Evolutionary conservation across 1,140 invertebrate species (phyloP), one percentile per base, ranked within the genome.

Genomic region (Microplitis demolitor): DNA sequence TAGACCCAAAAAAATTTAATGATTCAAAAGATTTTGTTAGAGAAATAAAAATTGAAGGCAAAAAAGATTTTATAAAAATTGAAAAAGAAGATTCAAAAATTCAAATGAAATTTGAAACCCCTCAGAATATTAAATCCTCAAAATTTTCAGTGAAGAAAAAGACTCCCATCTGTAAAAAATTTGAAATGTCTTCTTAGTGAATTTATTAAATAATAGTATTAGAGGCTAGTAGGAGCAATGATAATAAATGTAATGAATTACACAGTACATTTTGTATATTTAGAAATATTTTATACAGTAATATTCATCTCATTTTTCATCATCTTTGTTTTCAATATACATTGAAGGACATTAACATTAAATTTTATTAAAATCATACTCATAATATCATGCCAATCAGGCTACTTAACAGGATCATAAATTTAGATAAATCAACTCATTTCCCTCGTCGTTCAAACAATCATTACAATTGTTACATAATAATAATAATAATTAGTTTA

Each of bases 281-380:
- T 84, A 83, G 81, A 85, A 86, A 85, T 83, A 83, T 84, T 83
- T 45, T 82, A 81, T 85, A 84, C 82, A 84, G 78, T 81, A 79
- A 80, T 80, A 75, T 79, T 77, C 71, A 67, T 72, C 16, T 72
- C 58, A 58, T 61, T 67, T 60, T 71, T 37, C 37, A 61, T 61
- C 31, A 37, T 63, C 61, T 37, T 72, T 60, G 39, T 50, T 63
- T 68, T 53, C 58, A 82, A 85, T 84, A 81, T 83, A 86, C 81
- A 85, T 74, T 82, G 79, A 84, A 80, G 82, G 84, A 85, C 81
- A 84, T 77, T 84, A 84, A 85, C 81, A 83, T 80, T 82, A 84
- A 76, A 79, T 71, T 80, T 73, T 76, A 67, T 80, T 73, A 78
- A 83, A 45, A 84, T 83, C 82, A 76, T 83, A 85, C 78, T 81